Percentiles rank a stretch among this genome's conserved stretches.
phyloP scores from a whole-genome alignment of 2,888 invertebrate species.

The Pasiphila rectangulata region DNA sequence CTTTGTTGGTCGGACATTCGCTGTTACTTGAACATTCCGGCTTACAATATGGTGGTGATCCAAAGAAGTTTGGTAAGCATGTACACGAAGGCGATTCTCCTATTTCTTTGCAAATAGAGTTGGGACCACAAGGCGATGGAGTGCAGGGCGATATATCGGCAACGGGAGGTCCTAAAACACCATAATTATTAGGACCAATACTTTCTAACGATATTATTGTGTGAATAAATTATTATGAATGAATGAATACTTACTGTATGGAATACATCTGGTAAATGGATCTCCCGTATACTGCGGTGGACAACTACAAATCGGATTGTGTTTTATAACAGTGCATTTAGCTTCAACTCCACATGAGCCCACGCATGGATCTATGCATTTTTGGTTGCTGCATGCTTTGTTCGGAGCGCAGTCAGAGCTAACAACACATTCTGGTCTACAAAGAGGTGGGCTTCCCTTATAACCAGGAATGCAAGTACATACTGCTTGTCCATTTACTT shows the following conservation, averaged over 20 bases:
- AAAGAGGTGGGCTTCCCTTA: conserved; percentile 86
- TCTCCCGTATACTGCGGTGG: conserved; percentile 85
- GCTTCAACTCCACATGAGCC: conserved; percentile 88
- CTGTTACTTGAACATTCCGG: conserved; percentile 87
- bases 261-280: conserved; percentile 86
- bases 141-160: conserved; percentile 82
- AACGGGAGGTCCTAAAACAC: conserved; percentile 68
- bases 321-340: conserved; percentile 86
- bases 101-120: conserved; percentile 82
- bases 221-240: background rate
- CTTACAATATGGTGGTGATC: conserved; percentile 88
- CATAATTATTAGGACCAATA: background rate
- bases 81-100: conserved; percentile 84
- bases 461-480: conserved; percentile 87
- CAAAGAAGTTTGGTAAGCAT: conserved; percentile 84
- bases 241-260: conserved; percentile 55
- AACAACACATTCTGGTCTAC: conserved; percentile 88
- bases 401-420: conserved; percentile 87
- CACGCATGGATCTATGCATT: conserved; percentile 87
- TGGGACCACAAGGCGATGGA: conserved; percentile 85
- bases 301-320: conserved; percentile 89
- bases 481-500: conserved; percentile 84
- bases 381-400: conserved; percentile 87
- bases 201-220: background rate
- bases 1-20: conserved; percentile 83